These are phyloP conservation scores for Callorhinus ursinus DNA, from an alignment of 2,113 vertebrate species.

Conservation along the genomic window DNA sequence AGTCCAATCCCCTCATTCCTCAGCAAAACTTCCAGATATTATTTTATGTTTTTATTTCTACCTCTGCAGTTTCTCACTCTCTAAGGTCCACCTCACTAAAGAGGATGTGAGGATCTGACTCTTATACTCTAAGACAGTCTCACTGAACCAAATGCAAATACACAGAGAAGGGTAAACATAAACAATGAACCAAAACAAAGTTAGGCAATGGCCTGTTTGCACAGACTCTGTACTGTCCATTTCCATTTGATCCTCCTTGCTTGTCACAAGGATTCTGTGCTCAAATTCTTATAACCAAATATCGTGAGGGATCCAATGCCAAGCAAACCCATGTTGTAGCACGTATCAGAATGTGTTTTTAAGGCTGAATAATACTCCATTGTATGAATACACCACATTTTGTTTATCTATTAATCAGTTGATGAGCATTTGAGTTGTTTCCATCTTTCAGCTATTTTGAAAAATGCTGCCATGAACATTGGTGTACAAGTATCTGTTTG, in stretches of 20 bases:
- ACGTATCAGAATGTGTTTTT: neutral
- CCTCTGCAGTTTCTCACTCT: neutral
- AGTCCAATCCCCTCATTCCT: neutral
- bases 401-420: neutral
- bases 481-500: neutral
- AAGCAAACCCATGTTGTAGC: neutral
- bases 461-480: neutral
- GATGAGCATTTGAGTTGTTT: neutral
- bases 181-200: neutral
- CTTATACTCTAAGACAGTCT: conserved; percentile 10
- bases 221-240: neutral
- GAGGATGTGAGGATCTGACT: neutral
- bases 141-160: neutral
- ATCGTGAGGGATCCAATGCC: neutral
- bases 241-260: neutral
- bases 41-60: conserved; percentile 15
- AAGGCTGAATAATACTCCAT: neutral
- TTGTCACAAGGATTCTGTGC: neutral
- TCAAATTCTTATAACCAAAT: conserved; percentile 34
- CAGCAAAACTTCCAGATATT: conserved; percentile 17
- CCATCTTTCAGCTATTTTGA: neutral
- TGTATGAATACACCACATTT: neutral
- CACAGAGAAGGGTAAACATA: conserved; percentile 4
- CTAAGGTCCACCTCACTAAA: neutral
- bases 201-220: neutral